Conservation (phyloP, 2,797 vertebrate species). For the Anguilla marmorata region DNA sequence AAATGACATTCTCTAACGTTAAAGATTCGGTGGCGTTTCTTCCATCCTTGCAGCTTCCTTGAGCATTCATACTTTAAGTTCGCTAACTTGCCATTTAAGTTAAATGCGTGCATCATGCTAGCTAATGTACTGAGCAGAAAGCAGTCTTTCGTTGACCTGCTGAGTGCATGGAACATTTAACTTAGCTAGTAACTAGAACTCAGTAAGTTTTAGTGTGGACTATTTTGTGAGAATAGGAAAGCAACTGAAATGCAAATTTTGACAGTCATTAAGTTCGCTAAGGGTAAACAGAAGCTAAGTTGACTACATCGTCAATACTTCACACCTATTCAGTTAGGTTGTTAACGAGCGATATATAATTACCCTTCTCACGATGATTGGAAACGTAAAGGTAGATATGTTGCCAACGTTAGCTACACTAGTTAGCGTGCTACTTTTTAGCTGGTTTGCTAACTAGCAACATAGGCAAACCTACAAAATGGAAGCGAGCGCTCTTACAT, state of each 20-base stretch:
- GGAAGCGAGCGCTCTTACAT: not conserved
- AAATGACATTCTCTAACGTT: not conserved
- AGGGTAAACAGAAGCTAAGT: not conserved
- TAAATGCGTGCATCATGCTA: not conserved
- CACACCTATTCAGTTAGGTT: not conserved
- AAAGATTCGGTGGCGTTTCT: not conserved
- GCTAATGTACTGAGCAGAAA: not conserved
- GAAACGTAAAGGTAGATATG: not conserved
- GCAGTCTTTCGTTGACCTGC: not conserved
- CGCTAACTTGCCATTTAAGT: not conserved
- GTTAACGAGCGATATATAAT: not conserved
- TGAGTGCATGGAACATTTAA: not conserved
- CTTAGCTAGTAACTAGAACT: not conserved
- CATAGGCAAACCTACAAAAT: constrained; percentile 11
- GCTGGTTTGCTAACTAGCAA: constrained; percentile 9
- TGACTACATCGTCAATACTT: not conserved
- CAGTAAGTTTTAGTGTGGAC: not conserved
- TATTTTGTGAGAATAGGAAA: not conserved
- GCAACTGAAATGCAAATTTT: not conserved
- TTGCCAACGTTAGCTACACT: not conserved
- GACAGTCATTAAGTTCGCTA: not conserved
- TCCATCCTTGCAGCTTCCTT: not conserved
- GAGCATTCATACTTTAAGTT: not conserved
- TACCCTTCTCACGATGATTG: not conserved
- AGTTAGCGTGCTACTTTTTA: not conserved